Base-by-base conservation (phyloP, 2,888 invertebrate species). In the Polymixis lichenea region DNA sequence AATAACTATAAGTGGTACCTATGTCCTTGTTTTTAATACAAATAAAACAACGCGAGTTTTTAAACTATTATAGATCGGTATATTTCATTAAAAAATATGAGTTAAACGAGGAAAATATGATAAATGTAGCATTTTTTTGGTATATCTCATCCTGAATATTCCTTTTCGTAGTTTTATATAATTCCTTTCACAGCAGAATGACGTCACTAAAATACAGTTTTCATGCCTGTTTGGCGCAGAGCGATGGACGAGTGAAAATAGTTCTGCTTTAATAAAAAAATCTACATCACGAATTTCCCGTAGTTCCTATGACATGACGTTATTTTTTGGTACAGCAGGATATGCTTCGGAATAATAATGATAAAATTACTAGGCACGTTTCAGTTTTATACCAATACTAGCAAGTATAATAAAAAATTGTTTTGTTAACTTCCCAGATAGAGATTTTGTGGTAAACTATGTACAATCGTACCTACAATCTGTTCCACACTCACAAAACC, bases 191-290 rank as follows among this genome's bases (percentile, higher is more conserved):
- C 5, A 38, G 53, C 32, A 25, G 4, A 0, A 25, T 80, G 22
- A 53, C 62, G 25, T 65, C 38, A 58, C n/a, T 28, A n/a, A 75
- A 55, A 62, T n/a, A 75, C 53, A 81, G n/a, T 49, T 60, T 80
- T 55, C 13, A 53, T 8, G 6, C 32, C 4, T 17, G 17, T 80
- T 46, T 46, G 32, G 13, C 51, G 51, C 43, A 51, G 28, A 61
- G 25, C 32, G 61, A 66, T 38, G 65, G 38, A 13, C 6, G 28
- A 65, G 13, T 22, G 15, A 75, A 74, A 55, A 28, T 43, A 28
- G 17, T n/a, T 46, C 38, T 3, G 15, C 38, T 78, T 55, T 77
- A 28, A 69, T 51, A 49, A 77, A 80, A 75, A 82, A 77, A 58
- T n/a, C 38, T 38, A 28, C n/a, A 13, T 38, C 19, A 17, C 28